Base-by-base conservation (phyloP, 2,797 vertebrate genomes). In the Parauchenoglanis ngamensis region DNA sequence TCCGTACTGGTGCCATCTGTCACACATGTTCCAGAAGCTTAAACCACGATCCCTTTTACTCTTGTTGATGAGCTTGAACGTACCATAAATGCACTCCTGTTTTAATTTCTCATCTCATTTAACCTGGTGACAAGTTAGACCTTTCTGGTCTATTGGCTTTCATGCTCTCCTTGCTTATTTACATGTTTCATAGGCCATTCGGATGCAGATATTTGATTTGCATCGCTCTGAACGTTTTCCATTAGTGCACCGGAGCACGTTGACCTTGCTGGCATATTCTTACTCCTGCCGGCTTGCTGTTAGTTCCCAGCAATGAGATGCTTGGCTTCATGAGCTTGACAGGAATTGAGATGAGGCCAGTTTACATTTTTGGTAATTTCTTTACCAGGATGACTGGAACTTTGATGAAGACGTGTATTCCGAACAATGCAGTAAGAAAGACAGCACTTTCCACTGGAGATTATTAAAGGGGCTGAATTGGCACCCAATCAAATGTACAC, bases 361-460 rank as follows among this genome's bases (percentile, higher is more conserved):
- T n/a, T 52, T n/a, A 46, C 78, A 25, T 10, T 81, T 81, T 61
- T 13, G 31, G 40, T 28, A 59, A 79, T 79, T 65, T 82, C 59
- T 82, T 65, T 65, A 83, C 44, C 61, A 31, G 63, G n/a, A 56
- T 83, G 46, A 68, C 82, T 83, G 82, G 82, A 83, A 83, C 10
- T 35, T 35, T 54, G 63, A 49, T 82, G 3, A 28, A 46, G 49
- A 72, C 12, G 21, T 56, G 8, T 8, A 72, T 70, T 83, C 61
- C 15, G 25, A 67, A 67, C 44, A 21, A 67, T 28, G 44, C 15
- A 31, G 61, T 21, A 21, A 44, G 44, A 67, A 65, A 67, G 23
- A 19, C 44, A 8, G 17, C 1, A 67, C 25, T 13, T 52, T 82
- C 49, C 23, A 49, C 44, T 65, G 7, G 44, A 2, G 44, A 1